Evolutionary conservation across 2,888 invertebrate species (phyloP), one percentile per base, ranked within the genome.

Genomic region (Drosophila niveifrons): DNA sequence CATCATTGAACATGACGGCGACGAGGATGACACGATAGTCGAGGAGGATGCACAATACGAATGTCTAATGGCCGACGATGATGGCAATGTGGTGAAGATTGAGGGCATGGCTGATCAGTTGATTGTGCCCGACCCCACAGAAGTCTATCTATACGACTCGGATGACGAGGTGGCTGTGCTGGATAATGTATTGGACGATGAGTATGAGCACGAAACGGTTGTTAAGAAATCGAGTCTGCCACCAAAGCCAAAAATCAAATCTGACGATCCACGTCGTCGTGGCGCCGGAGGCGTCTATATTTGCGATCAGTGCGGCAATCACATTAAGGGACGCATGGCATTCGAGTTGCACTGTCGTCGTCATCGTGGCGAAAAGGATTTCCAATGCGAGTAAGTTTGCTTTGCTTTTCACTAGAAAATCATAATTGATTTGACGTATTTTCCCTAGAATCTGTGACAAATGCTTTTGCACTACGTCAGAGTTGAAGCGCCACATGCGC

Each of bases 321-420:
- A 88, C 41, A 75, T 88, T 6, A 84, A 82, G 34, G 89, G 82
- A 6, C 82, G 88, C 23, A 87, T 87, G 85, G 88, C 85, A 3
- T 85, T 85, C 10, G 85, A 88, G 17, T 46, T 89, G 2, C 85
- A 85, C 28, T 89, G 89, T 3, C 89, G 89, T 13, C 82, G 85
- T 0, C 85, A 85, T 66, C 85, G 88, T 2, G 85, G 85, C 4
- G 89, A 85, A n/a, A 88, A 89, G 52, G 82, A 88, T 46, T 89
- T 70, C 34, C 82, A 80, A 6, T 85, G 85, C 85, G 89, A 85
- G 85, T 85, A 66, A 78, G 85, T 50, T 23, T 2, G 3, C 4
- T 11, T 1, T 6, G 2, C 1, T 0, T 18, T 7, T 1, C 6
- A 11, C 1, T 7, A 1, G 1, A 13, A 2, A 6, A 6, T 18